These are phyloP conservation scores for Luidia sarsii DNA, from an alignment of 53 echinoderm and acorn worm genomes.

Conservation along the genomic window DNA sequence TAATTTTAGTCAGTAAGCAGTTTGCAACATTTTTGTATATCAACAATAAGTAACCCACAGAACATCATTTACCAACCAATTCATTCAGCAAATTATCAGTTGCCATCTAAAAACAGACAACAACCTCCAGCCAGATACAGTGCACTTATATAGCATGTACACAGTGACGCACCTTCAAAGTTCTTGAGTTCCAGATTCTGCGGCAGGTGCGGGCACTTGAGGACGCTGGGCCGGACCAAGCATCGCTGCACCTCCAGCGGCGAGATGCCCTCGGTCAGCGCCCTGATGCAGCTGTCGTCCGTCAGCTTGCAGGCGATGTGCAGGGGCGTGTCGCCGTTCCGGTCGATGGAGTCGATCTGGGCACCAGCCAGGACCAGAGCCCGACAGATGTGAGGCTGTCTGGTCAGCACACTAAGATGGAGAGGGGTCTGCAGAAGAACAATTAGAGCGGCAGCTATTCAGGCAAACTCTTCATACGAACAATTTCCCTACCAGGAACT, in stretches of 20 bases:
- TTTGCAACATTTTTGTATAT: too few relatives aligned
- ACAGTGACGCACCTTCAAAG: slow-evolving; percentile 95
- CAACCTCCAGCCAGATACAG: too few relatives aligned
- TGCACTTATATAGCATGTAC: too few relatives aligned
- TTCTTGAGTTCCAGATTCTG: slow-evolving; percentile 85
- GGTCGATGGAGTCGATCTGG: slow-evolving; percentile 69
- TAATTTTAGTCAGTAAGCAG: too few relatives aligned
- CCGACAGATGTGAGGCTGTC: slow-evolving; percentile 65
- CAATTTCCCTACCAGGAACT: too few relatives aligned
- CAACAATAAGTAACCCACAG: too few relatives aligned
- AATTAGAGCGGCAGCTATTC: too few relatives aligned
- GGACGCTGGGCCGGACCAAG: slow-evolving; percentile 7
- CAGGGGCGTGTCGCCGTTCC: slow-evolving; percentile 82
- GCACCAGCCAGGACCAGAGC: slow-evolving; percentile 78
- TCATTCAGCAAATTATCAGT: too few relatives aligned
- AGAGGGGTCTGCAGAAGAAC: slow-evolving; percentile 95
- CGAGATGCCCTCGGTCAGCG: slow-evolving; percentile 59
- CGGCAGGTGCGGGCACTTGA: slow-evolving; percentile 58
- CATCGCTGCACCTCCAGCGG: slow-evolving; percentile 58
- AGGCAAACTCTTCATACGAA: too few relatives aligned
- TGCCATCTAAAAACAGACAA: too few relatives aligned
- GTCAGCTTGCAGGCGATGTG: slow-evolving; percentile 79
- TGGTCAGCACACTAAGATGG: slow-evolving; percentile 75
- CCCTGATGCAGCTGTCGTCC: slow-evolving; percentile 61
- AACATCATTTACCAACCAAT: too few relatives aligned